phyloP scores from a whole-genome alignment of 2,113 vertebrate species.

The Microcebus murinus region DNA sequence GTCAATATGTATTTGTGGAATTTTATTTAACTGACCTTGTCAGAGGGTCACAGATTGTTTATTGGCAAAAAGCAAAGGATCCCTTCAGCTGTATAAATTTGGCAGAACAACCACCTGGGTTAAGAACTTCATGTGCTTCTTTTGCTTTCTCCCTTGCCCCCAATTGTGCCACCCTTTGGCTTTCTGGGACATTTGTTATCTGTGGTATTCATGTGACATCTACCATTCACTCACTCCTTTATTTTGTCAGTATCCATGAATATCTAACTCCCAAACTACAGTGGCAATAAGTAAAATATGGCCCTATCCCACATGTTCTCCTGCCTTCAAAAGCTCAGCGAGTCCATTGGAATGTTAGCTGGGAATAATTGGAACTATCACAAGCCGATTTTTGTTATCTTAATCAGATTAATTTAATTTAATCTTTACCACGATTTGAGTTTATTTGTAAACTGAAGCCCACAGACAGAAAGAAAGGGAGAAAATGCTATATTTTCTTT shows the following conservation, averaged over 20 bases:
- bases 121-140: not conserved
- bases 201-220: not conserved
- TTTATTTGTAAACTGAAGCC: conserved; percentile 41
- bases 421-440: not conserved
- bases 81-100: not conserved
- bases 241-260: not conserved
- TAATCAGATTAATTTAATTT: conserved; percentile 1
- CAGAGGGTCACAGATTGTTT: not conserved
- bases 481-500: not conserved
- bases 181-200: conserved; percentile 1
- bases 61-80: not conserved
- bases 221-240: not conserved
- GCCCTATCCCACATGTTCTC: not conserved
- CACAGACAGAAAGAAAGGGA: conserved; percentile 4
- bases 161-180: not conserved
- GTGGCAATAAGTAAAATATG: not conserved
- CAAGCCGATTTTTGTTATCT: not conserved
- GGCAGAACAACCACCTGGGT: not conserved
- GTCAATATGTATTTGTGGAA: not conserved
- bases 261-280: not conserved
- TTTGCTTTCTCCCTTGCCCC: not conserved
- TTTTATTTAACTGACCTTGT: not conserved
- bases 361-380: not conserved
- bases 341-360: not conserved
- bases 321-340: not conserved